Conservation (phyloP, 2,797 vertebrate species). For the Poeciliopsis infans region DNA sequence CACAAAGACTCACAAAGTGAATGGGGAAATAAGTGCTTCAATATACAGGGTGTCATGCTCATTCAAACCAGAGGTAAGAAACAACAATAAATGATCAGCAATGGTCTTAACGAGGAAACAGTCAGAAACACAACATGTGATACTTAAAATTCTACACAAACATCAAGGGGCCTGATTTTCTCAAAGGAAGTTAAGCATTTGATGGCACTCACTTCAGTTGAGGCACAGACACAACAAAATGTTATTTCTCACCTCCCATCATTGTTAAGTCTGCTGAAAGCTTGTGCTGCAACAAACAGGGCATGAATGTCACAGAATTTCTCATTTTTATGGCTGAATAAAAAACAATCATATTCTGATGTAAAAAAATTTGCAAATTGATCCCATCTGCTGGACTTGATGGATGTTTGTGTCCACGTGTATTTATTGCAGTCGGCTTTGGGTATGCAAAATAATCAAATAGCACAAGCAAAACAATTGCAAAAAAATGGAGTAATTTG, state of each 20-base stretch:
- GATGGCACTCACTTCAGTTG: neutral
- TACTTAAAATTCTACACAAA: slow-evolving; percentile 18
- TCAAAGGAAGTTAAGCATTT: neutral
- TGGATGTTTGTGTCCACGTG: neutral
- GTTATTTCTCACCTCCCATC: neutral
- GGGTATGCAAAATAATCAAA: neutral
- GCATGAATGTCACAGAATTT: neutral
- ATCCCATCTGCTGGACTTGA: neutral
- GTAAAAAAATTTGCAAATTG: neutral
- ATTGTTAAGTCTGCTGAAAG: too few species aligned
- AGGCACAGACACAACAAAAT: neutral
- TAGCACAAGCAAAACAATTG: neutral
- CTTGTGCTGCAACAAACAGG: neutral
- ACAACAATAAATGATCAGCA: slow-evolving; percentile 59
- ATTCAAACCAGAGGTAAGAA: slow-evolving; percentile 52
- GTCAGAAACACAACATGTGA: slow-evolving; percentile 26
- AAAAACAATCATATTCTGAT: neutral
- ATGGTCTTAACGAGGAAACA: slow-evolving; percentile 35
- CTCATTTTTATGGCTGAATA: neutral
- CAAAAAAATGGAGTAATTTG: neutral
- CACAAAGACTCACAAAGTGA: neutral
- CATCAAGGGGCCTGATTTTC: neutral
- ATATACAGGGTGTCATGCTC: slow-evolving; percentile 37
- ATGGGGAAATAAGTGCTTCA: slow-evolving; percentile 30
- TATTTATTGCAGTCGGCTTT: neutral